Conservation (phyloP, 2,113 vertebrate genomes). For the Urocitellus parryii region DNA sequence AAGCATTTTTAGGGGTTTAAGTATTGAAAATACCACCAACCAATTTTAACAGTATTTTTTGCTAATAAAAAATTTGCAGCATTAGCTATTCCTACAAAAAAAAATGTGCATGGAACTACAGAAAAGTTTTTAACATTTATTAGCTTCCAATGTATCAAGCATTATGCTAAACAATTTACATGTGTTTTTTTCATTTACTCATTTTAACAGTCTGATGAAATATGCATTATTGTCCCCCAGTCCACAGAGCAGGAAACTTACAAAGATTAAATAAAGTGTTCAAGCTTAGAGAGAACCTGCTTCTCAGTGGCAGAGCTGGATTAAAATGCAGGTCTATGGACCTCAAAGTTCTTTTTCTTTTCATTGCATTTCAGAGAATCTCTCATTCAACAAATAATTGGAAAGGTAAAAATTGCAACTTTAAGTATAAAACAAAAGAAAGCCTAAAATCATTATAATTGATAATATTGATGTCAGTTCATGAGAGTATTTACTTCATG, state of each 20-base stretch:
- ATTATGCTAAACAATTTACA: slow-evolving; percentile 3
- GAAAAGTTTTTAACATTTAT: slow-evolving; percentile 15
- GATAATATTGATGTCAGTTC: neutral
- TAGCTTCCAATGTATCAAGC: neutral
- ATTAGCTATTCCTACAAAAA: neutral
- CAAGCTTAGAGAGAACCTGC: slow-evolving; percentile 20
- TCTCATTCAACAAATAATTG: neutral
- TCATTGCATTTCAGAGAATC: neutral
- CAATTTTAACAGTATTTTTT: slow-evolving; percentile 31
- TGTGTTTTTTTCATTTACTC: slow-evolving; percentile 9
- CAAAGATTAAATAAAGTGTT: slow-evolving; percentile 9
- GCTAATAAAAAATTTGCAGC: slow-evolving; percentile 5
- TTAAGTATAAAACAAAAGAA: slow-evolving; percentile 5
- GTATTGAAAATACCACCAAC: neutral
- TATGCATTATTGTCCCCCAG: neutral
- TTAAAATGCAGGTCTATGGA: slow-evolving; percentile 20
- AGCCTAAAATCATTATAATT: neutral
- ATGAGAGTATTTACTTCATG: slow-evolving; percentile 32
- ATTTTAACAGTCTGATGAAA: slow-evolving; percentile 23
- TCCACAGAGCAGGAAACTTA: neutral
- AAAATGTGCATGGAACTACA: neutral
- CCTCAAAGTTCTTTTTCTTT: neutral
- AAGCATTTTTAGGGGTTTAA: neutral
- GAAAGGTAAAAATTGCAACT: slow-evolving; percentile 1
- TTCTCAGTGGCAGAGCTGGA: slow-evolving; percentile 2